Conservation (phyloP, 2,888 invertebrate genomes). For the Eledona agricola region DNA sequence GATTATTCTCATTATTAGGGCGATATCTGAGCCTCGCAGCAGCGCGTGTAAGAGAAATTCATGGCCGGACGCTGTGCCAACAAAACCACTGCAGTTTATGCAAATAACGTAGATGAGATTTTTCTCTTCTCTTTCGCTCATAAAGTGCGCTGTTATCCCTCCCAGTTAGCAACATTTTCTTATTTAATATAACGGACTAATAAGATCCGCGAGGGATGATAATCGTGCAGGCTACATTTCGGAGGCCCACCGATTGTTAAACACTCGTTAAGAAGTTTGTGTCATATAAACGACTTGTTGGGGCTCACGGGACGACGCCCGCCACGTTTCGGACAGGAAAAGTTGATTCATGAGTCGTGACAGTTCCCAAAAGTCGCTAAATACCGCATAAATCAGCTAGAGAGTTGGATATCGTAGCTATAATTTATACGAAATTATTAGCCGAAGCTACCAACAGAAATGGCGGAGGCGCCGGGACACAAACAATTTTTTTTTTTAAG, state of each 20-base stretch:
- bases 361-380: conserved; percentile 54
- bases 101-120: conserved; percentile 65
- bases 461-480: too few species aligned
- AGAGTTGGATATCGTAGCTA: conserved; percentile 49
- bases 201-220: conserved; percentile 53
- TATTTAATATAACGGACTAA: conserved; percentile 62
- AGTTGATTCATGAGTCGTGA: conserved; percentile 58
- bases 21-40: conserved; percentile 61
- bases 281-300: conserved; percentile 34
- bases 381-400: conserved; percentile 56
- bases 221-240: too few species aligned
- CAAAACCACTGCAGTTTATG: conserved; percentile 62
- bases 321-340: conserved; percentile 49
- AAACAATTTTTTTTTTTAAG: too few species aligned
- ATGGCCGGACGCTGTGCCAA: conserved; percentile 49
- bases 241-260: conserved; percentile 22
- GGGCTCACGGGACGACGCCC: conserved; percentile 28
- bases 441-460: too few species aligned
- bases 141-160: conserved; percentile 61
- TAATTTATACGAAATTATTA: too few species aligned
- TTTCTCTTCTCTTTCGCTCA: conserved; percentile 59
- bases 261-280: conserved; percentile 26
- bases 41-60: conserved; percentile 54
- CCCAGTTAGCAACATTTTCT: conserved; percentile 62
- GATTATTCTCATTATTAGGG: conserved; percentile 63